These are phyloP conservation scores for Amphilophus citrinellus DNA, from an alignment of 2,113 vertebrate species.

Conservation along the genomic window DNA sequence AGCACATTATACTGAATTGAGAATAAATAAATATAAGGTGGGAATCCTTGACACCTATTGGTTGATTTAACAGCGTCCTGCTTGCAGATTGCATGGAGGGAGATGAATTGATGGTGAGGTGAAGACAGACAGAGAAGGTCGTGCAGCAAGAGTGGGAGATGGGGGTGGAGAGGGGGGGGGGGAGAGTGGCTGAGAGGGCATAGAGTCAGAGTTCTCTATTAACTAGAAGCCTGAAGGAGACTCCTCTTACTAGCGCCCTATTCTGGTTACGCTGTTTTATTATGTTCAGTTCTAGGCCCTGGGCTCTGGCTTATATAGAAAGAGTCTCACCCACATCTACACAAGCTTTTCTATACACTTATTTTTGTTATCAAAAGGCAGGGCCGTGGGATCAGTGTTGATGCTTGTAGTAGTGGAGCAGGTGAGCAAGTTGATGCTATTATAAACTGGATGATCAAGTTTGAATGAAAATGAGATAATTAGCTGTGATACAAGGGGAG, in stretches of 20 bases:
- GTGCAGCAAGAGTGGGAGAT: slow-evolving; percentile 38
- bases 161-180: background rate
- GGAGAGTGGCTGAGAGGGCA: background rate
- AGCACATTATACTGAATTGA: slow-evolving; percentile 52
- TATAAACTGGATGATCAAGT: slow-evolving; percentile 26
- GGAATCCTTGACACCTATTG: slow-evolving; percentile 74
- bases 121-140: slow-evolving; percentile 80
- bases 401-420: background rate
- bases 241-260: slow-evolving; percentile 30
- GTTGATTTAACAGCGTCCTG: slow-evolving; percentile 67
- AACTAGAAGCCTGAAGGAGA: slow-evolving; percentile 33
- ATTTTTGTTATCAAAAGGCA: slow-evolving; percentile 43
- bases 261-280: slow-evolving; percentile 62
- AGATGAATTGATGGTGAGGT: slow-evolving; percentile 79
- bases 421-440: slow-evolving; percentile 6
- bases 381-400: background rate
- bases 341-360: slow-evolving; percentile 50
- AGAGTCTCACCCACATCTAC: slow-evolving; percentile 68
- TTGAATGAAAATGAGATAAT: slow-evolving; percentile 28
- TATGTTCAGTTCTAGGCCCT: slow-evolving; percentile 54
- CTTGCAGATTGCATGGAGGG: slow-evolving; percentile 59
- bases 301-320: slow-evolving; percentile 60
- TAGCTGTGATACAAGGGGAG: background rate
- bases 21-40: slow-evolving; percentile 51
- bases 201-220: slow-evolving; percentile 62